Percentiles rank a stretch among this genome's conserved stretches.
Evolutionary conservation across 2,888 invertebrate species (phyloP).

Genomic region (Drosophila glabriapex): DNA sequence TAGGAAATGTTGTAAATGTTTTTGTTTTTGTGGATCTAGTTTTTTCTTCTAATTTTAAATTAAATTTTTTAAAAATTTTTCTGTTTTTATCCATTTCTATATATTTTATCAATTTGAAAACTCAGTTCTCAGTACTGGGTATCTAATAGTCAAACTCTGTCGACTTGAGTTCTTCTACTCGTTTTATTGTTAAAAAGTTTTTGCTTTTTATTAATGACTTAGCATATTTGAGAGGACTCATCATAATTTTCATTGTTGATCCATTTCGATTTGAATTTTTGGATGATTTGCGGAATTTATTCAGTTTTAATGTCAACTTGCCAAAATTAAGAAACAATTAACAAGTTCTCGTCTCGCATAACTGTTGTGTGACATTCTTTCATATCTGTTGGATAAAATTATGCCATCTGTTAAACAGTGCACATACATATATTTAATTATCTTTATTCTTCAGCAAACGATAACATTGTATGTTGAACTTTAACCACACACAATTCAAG

Average conservation of each 20-base stretch:
- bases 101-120: not conserved
- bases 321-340: conserved; percentile 24
- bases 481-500: conserved; percentile 29
- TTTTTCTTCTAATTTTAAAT: not conserved
- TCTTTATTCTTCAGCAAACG: not conserved
- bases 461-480: conserved; percentile 24
- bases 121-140: not conserved
- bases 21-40: not conserved
- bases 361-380: conserved; percentile 29
- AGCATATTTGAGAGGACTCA: conserved; percentile 7
- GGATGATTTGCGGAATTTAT: conserved; percentile 25
- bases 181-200: not conserved
- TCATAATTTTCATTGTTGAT: conserved; percentile 9
- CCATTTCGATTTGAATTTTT: not conserved
- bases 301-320: conserved; percentile 10
- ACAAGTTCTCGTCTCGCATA: not conserved
- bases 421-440: conserved; percentile 8
- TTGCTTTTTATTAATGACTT: not conserved
- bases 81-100: not conserved
- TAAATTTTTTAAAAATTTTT: not conserved
- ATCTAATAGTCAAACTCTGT: not conserved
- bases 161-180: not conserved
- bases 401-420: conserved; percentile 32
- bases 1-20: not conserved
- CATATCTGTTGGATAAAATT: conserved; percentile 16